Base-by-base conservation (phyloP, 2,888 invertebrate species). In the Griposia aprilina region DNA sequence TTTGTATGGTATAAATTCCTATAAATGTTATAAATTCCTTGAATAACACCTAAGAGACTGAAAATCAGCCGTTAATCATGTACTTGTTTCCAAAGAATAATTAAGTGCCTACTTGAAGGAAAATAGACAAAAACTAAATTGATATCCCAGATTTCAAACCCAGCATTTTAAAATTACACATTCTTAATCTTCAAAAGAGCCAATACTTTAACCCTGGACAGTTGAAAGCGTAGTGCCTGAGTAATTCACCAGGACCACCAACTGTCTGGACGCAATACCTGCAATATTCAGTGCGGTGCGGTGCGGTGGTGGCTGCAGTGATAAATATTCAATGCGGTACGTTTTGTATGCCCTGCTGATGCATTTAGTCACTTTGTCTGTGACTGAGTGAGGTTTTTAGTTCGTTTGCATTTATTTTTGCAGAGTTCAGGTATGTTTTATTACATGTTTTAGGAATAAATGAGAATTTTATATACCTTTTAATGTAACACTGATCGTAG, bases 291-390 rank as follows among this genome's bases (percentile, higher is more conserved):
- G 73, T 68, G 66, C 36, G 63, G 30, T n/a, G 59, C 84, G 83
- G 73, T 68, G 66, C 36, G 63, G 30, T n/a, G 59, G 66, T 71
- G 83, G 36, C 55, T 73, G 73, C 72, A 17, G 60, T 74, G 68
- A 76, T 84, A 84, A 83, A 84, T 84, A 84, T 84, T 83, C 84
- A 83, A 86, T 86, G 84, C 15, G 45, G 67, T 74, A 41, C 84
- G 76, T 79, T 84, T 83, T 67, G 87, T 86, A 59, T 20, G 30
- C 45, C 1, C 30, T 23, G 60, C 30, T 79, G 80, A 86, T 83
- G 75, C 80, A 79, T 86, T 83, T 79, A 76, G 66, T 79, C 75
- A 71, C 70, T 83, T 48, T 71, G 70, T 85, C 65, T 59, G n/a
- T 20, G 57, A 76, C 69, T 59, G 23, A 63, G 52, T 71, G 63